These are phyloP conservation scores for Altica lythri DNA, from an alignment of 2,888 invertebrate species.

Conservation along the genomic window DNA sequence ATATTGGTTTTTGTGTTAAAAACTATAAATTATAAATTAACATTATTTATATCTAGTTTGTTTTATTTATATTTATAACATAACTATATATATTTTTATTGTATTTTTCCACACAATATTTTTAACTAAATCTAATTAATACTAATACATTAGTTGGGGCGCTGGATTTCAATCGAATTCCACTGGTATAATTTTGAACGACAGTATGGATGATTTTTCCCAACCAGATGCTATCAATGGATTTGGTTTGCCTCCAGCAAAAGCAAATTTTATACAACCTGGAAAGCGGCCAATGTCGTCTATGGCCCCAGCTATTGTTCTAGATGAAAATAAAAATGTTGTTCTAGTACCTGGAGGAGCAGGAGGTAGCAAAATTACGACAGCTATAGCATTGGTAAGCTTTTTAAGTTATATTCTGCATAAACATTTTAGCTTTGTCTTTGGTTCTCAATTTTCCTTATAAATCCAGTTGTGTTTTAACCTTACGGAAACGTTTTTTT, in stretches of 20 bases:
- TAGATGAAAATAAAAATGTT: constrained; percentile 64
- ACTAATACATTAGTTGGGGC: constrained; percentile 37
- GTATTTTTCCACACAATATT: too few relatives aligned
- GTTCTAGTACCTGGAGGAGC: constrained; percentile 74
- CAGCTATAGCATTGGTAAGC: constrained; percentile 69
- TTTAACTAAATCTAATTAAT: too few relatives aligned
- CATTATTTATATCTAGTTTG: too few relatives aligned
- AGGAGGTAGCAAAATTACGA: constrained; percentile 90
- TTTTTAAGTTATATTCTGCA: not conserved
- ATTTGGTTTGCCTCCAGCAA: constrained; percentile 77
- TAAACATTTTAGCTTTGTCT: not conserved
- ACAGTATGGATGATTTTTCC: constrained; percentile 90
- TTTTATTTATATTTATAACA: too few relatives aligned
- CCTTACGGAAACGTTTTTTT: not conserved
- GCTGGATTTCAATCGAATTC: constrained; percentile 68
- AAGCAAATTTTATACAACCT: constrained; percentile 79
- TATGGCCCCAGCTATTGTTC: constrained; percentile 84
- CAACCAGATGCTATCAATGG: constrained; percentile 68
- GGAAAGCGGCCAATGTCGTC: constrained; percentile 88
- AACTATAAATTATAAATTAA: too few relatives aligned
- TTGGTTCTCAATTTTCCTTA: not conserved
- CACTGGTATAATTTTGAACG: constrained; percentile 84
- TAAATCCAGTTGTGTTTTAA: not conserved
- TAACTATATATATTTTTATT: constrained; percentile 15
- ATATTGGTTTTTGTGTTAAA: too few relatives aligned